Conservation (phyloP, 2,888 invertebrate genomes). For the Aphidoletes aphidimyza region DNA sequence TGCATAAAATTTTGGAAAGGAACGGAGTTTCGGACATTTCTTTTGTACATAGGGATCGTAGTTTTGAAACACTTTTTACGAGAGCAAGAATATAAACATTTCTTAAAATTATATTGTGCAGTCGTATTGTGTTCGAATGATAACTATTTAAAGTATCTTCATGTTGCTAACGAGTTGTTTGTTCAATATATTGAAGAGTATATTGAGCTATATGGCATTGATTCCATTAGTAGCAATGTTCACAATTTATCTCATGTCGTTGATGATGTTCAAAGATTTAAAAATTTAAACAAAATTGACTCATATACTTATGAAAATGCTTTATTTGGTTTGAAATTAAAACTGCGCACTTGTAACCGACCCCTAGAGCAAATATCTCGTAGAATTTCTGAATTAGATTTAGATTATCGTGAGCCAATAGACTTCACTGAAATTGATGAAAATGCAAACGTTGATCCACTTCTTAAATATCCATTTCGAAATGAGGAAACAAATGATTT, state of each 20-base stretch:
- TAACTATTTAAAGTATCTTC: not conserved
- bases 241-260: too few relatives aligned
- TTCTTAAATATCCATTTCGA: too few relatives aligned
- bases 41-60: slow-evolving; percentile 47
- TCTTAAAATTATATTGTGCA: slow-evolving; percentile 34
- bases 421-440: too few relatives aligned
- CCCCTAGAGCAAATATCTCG: too few relatives aligned
- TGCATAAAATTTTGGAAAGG: slow-evolving; percentile 55
- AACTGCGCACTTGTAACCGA: too few relatives aligned
- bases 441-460: too few relatives aligned
- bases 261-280: too few relatives aligned
- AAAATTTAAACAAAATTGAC: slow-evolving; percentile 57
- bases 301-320: slow-evolving; percentile 56
- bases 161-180: slow-evolving; percentile 58
- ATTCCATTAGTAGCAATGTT: too few relatives aligned
- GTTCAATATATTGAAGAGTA: slow-evolving; percentile 58
- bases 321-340: not conserved
- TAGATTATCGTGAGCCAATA: too few relatives aligned
- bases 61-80: slow-evolving; percentile 28
- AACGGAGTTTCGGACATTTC: slow-evolving; percentile 45
- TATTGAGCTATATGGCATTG: too few relatives aligned
- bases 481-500: too few relatives aligned
- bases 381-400: too few relatives aligned
- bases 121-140: not conserved
- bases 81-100: slow-evolving; percentile 48